Conservation (phyloP, 2,113 vertebrate genomes). For the Mormoops blainvillei region DNA sequence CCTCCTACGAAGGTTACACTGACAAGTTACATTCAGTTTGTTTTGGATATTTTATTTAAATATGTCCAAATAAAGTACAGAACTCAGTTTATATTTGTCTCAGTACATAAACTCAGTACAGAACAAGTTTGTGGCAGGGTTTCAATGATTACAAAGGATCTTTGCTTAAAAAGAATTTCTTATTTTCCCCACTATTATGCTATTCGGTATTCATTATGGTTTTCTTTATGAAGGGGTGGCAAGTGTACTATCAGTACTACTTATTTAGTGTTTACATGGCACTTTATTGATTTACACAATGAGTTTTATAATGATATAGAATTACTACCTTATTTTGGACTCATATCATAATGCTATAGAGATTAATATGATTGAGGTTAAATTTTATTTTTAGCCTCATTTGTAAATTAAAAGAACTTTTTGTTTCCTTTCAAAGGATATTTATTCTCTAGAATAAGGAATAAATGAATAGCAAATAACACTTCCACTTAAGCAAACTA, state of each 20-base stretch:
- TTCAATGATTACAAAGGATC: slow-evolving; percentile 38
- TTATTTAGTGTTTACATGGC: slow-evolving; percentile 29
- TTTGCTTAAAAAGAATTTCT: slow-evolving; percentile 36
- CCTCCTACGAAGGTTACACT: not conserved
- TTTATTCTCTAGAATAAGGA: not conserved
- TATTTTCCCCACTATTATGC: slow-evolving; percentile 13
- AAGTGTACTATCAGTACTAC: not conserved
- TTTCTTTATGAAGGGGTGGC: slow-evolving; percentile 55
- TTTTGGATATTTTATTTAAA: not conserved
- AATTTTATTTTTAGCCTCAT: slow-evolving; percentile 57
- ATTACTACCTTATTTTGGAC: slow-evolving; percentile 38
- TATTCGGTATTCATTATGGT: slow-evolving; percentile 23
- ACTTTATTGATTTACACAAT: slow-evolving; percentile 43
- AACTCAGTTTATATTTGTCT: not conserved
- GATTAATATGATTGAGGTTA: slow-evolving; percentile 47
- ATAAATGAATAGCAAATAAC: slow-evolving; percentile 24
- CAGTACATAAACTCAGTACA: not conserved
- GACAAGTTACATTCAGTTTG: not conserved
- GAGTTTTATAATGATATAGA: slow-evolving; percentile 60
- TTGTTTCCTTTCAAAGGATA: slow-evolving; percentile 10
- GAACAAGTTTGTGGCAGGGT: not conserved
- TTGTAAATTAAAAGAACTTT: slow-evolving; percentile 7
- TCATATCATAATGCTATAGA: not conserved
- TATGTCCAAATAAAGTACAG: not conserved
- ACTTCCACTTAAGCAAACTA: not conserved